Evolutionary conservation across 2,888 invertebrate species (phyloP).

Genomic region (Endomychus coccineus): DNA sequence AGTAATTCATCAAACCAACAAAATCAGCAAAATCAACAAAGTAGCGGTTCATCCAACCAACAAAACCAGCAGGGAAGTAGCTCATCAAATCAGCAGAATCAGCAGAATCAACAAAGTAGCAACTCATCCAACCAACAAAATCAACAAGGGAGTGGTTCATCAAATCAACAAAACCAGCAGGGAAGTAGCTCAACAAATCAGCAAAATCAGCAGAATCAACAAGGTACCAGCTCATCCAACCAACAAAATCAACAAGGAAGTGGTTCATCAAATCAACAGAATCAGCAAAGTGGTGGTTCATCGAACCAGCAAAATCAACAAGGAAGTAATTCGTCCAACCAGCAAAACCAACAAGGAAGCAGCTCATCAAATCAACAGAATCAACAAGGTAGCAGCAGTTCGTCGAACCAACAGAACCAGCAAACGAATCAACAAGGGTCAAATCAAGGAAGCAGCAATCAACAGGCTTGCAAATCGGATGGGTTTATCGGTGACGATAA

Average conservation of each 20-base stretch:
- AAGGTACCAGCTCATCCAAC: conserved; percentile 5
- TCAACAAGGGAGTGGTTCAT: conserved; percentile 3
- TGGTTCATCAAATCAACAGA: conserved; percentile 13
- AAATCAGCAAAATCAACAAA: conserved; percentile 6
- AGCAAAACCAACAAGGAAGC: too few relatives aligned
- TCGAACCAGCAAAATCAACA: conserved; percentile 14
- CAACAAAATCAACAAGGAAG: conserved; percentile 18
- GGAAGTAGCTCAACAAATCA: conserved; percentile 9
- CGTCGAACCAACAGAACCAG: conserved; percentile 2
- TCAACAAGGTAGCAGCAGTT: conserved; percentile 6
- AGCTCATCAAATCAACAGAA: conserved; percentile 13
- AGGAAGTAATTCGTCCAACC: conserved; percentile 2
- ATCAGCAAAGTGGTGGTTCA: conserved; percentile 11
- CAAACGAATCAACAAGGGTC: too few relatives aligned
- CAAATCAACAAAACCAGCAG: conserved; percentile 14
- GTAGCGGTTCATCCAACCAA: conserved; percentile 16
- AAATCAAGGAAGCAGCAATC: neutral
- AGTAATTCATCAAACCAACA: conserved; percentile 6
- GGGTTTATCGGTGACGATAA: conserved; percentile 61
- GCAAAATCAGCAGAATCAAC: conserved; percentile 7
- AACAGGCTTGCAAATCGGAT: conserved; percentile 35
- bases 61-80: conserved; percentile 12
- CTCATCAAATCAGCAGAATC: conserved; percentile 11
- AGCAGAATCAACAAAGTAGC: conserved; percentile 8
- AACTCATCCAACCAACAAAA: neutral